Evolutionary conservation across 2,888 invertebrate species (phyloP), one percentile per base, ranked within the genome.

Genomic region (Catonia carolina): DNA sequence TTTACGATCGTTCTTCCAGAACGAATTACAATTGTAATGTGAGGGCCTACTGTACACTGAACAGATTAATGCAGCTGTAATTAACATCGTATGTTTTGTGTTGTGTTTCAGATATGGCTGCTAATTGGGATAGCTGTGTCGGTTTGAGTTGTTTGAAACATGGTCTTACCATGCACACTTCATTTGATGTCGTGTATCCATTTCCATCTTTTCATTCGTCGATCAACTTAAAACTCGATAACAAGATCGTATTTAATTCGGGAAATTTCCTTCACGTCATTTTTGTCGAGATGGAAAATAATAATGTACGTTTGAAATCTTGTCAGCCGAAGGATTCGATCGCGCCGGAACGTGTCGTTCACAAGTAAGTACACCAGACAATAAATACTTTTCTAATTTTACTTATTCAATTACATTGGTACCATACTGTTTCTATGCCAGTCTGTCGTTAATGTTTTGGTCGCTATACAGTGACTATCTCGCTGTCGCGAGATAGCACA

Each of bases 161-260:
- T 71, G 91, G 93, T 69, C 84, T 93, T 65, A 91, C 93, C 47
- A 83, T 95, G 62, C 94, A 96, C 73, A 91, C 92, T 64, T 89
- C 89, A 70, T 92, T 93, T 71, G 89, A 90, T 69, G 85, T 91
- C 65, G 87, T 89, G n/a, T 84, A 87, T 42, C 89, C 91, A 50
- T 87, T 85, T 66, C 91, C 89, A 22, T 78, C 80, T 71, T 87
- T 87, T 67, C 82, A 71, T 58, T 71, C 75, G 10, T 67, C 66
- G 37, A 68, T 73, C 22, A 74, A 74, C 58, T 69, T 78, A 62
- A 75, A 76, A 64, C 70, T 72, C 50, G 74, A 75, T 62, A 73
- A 75, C 45, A 69, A 60, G 35, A 58, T 64, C 58, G 82, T 92
- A 47, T 81, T 92, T 52, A 89, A 91, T 71, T 89, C 91, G 1